Evolutionary conservation across 2,888 invertebrate genomes (phyloP), one percentile per base, ranked within the genome.

Genomic region (Fissipunctia ypsillon): DNA sequence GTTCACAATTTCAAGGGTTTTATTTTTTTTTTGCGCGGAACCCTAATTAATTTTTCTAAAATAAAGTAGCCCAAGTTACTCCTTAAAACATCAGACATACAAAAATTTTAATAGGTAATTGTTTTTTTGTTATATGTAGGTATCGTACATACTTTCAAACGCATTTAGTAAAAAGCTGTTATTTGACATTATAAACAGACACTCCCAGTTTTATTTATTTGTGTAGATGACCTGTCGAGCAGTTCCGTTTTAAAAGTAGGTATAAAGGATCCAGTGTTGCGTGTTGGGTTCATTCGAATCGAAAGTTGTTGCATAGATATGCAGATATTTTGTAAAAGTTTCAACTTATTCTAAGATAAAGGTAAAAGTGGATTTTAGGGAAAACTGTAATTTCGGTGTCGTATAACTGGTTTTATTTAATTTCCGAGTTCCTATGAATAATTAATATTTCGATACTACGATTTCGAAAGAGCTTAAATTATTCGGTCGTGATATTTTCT

Each of bases 401-500:
- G 78, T 85, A 68, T 75, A 85, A 88, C 88, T 78, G 88, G 90
- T 90, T 89, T 78, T 71, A 76, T 81, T 79, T 80, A 80, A 86
- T 84, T 87, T 85, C 76, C 67, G 82, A 88, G 84, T 88, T 86
- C 70, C 76, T 73, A 87, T 91, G 90, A 88, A 90, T 91, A 88
- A 88, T 88, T 87, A 87, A 89, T 88, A 83, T 83, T 83, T 76
- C 72, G 68, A 85, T 77, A 70, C 74, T 83, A 84, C 78, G 79
- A 73, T 88, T 90, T 90, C 86, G 89, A 91, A 91, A 91, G 89
- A 84, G 67, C 75, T 81, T 87, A 76, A 80, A 77, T 67, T 82
- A 86, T 79, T 85, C 75, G 75, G 79, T 80, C 78, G 76, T 84
- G 82, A 85, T 87, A 87, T 87, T 89, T 89, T 89, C 87, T 87